A percentile compares a stretch with the other conserved stretches of the same genome.
These are phyloP conservation scores for Megalopta genalis DNA, from an alignment of 1,140 invertebrate species.

Conservation along the genomic window DNA sequence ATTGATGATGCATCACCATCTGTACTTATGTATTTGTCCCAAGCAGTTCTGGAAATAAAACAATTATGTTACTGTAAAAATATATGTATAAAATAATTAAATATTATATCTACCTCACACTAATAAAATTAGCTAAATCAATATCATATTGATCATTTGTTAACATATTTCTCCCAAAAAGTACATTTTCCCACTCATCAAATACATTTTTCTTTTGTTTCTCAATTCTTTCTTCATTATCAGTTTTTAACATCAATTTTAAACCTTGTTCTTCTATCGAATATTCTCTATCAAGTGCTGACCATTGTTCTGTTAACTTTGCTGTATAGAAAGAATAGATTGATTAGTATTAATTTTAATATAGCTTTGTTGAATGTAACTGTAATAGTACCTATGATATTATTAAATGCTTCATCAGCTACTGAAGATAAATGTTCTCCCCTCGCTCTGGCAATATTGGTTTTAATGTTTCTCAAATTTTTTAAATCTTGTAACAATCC, in stretches of 20 bases:
- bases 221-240: slow-evolving; percentile 72
- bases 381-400: slow-evolving; percentile 70
- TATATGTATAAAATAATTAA: neutral
- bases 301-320: slow-evolving; percentile 74
- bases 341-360: slow-evolving; percentile 21
- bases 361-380: slow-evolving; percentile 5
- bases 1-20: slow-evolving; percentile 75
- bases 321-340: slow-evolving; percentile 55
- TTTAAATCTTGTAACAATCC: slow-evolving; percentile 82
- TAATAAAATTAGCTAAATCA: slow-evolving; percentile 75
- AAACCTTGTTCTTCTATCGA: slow-evolving; percentile 75
- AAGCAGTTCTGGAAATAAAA: slow-evolving; percentile 78
- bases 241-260: slow-evolving; percentile 75
- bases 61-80: slow-evolving; percentile 25
- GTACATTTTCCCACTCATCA: slow-evolving; percentile 71
- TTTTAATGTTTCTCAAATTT: slow-evolving; percentile 83
- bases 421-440: slow-evolving; percentile 80
- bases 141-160: slow-evolving; percentile 65
- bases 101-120: slow-evolving; percentile 66
- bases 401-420: slow-evolving; percentile 75
- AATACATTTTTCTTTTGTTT: slow-evolving; percentile 70
- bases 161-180: slow-evolving; percentile 71
- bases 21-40: slow-evolving; percentile 80
- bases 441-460: slow-evolving; percentile 82
- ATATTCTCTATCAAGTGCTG: slow-evolving; percentile 72